phyloP scores from a whole-genome alignment of 2,888 invertebrate genomes.

The Leptopilina drosophilae region DNA sequence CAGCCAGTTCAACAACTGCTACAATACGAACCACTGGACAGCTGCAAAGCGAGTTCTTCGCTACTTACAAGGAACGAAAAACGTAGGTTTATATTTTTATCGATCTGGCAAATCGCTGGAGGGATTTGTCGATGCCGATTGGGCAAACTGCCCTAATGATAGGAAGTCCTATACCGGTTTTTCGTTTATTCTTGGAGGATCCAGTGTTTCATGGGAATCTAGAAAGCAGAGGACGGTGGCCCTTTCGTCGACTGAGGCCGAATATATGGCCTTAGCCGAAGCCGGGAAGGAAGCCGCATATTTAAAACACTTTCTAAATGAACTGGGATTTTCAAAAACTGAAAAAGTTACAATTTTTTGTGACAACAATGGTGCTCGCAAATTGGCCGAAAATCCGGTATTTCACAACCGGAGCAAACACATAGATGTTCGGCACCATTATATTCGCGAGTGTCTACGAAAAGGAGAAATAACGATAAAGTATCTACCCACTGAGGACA shows the following conservation, averaged over 20 bases:
- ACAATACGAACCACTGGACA: slow-evolving; percentile 53
- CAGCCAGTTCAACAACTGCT: slow-evolving; percentile 46
- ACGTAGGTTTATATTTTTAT: slow-evolving; percentile 50
- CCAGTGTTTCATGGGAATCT: slow-evolving; percentile 48
- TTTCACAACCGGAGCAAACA: slow-evolving; percentile 45
- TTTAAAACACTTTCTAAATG: slow-evolving; percentile 15
- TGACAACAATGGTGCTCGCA: slow-evolving; percentile 45
- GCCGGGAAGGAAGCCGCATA: slow-evolving; percentile 43
- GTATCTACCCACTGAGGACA: slow-evolving; percentile 33
- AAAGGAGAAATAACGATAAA: slow-evolving; percentile 8
- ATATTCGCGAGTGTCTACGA: slow-evolving; percentile 30
- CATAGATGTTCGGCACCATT: slow-evolving; percentile 46
- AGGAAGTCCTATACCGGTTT: slow-evolving; percentile 57
- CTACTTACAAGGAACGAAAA: slow-evolving; percentile 49
- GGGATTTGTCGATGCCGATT: slow-evolving; percentile 58
- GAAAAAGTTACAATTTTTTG: slow-evolving; percentile 25
- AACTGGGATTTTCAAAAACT: slow-evolving; percentile 24
- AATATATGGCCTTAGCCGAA: slow-evolving; percentile 49
- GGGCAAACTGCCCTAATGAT: slow-evolving; percentile 51
- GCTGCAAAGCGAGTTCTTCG: slow-evolving; percentile 48
- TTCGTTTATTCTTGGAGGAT: slow-evolving; percentile 45
- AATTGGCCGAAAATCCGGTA: slow-evolving; percentile 40
- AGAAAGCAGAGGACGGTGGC: slow-evolving; percentile 50
- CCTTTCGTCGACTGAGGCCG: slow-evolving; percentile 43
- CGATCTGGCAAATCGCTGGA: slow-evolving; percentile 29